These are phyloP conservation scores for Spatula clypeata DNA, from an alignment of 2,797 vertebrate genomes.

Conservation along the genomic window DNA sequence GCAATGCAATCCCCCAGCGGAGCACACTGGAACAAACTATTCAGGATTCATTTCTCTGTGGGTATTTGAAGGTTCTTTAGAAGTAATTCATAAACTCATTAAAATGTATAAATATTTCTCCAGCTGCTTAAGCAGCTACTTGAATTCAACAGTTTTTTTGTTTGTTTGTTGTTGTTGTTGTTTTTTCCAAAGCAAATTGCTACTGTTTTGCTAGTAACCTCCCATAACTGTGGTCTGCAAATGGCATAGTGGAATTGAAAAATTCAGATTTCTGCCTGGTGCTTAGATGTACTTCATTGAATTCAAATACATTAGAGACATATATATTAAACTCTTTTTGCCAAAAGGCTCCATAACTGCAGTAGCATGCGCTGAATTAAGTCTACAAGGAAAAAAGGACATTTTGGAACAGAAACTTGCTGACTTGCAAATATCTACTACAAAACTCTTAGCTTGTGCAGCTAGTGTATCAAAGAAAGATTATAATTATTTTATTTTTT, in stretches of 20 bases:
- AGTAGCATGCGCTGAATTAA: not conserved
- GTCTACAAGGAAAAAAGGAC: not conserved
- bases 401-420: constrained; percentile 5
- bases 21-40: constrained; percentile 23
- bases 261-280: not conserved
- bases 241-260: not conserved
- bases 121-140: constrained; percentile 32
- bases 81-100: constrained; percentile 54
- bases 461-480: not conserved
- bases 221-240: not conserved
- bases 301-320: not conserved
- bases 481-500: not conserved
- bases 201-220: constrained; percentile 25
- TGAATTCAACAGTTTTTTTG: not conserved
- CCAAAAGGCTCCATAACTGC: not conserved
- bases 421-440: not conserved
- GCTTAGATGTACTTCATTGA: not conserved
- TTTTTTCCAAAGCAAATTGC: constrained; percentile 48
- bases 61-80: constrained; percentile 28
- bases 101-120: constrained; percentile 20
- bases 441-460: not conserved
- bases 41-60: constrained; percentile 50
- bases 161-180: no score
- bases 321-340: not conserved
- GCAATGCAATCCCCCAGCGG: constrained; percentile 40